Base-by-base conservation (phyloP, 1,140 invertebrate genomes). In the Drosophila lowei region DNA sequence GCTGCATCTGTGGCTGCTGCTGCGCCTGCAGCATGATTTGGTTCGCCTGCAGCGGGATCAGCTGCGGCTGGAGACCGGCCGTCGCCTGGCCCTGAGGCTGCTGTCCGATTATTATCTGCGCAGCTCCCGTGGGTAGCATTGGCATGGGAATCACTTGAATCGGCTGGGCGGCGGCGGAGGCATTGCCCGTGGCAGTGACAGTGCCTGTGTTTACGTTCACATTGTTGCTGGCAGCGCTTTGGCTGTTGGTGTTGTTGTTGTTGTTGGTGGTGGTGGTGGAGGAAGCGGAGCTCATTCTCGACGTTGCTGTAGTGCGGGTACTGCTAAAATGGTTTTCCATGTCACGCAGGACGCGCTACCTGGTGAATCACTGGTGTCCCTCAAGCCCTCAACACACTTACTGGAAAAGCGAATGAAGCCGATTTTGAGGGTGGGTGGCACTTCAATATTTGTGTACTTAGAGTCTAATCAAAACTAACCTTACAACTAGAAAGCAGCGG, bases 1-100 rank as follows among this genome's bases (percentile, higher is more conserved):
- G 93, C 91, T 97, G 96, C 65, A 95, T 95, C 54, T 95, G 95
- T 63, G 93, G 93, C 57, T 93, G 94, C 49, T 90, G 89, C 54
- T 90, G 90, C 7, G 79, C 86, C 70, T 90, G 89, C 16, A 90
- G 56, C 89, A 91, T 90, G 15, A 91, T 88, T 60, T 90, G 86
- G 18, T 79, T 83, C n/a, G 80, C 74, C 52, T 91, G 90, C 41
- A 91, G 55, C 1, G 80, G 84, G 58, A 90, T 88, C 38, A 90
- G 15, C n/a, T 77, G 80, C 1, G 76, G 72, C 34, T 83, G 90
- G 49, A 79, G 30, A 1, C 48, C 49, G 2, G 47, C 65, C 42
- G 63, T 15, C 7, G 56, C 25, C 54, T 77, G 83, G 1, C 54
- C 47, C 57, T 83, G 72, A 1, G 73, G 67, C 48, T 90, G 79